A percentile compares a stretch with the other conserved stretches of the same genome.
These are phyloP conservation scores for Dicrurus megarhynchus DNA, from an alignment of 2,113 vertebrate species.

Conservation along the genomic window DNA sequence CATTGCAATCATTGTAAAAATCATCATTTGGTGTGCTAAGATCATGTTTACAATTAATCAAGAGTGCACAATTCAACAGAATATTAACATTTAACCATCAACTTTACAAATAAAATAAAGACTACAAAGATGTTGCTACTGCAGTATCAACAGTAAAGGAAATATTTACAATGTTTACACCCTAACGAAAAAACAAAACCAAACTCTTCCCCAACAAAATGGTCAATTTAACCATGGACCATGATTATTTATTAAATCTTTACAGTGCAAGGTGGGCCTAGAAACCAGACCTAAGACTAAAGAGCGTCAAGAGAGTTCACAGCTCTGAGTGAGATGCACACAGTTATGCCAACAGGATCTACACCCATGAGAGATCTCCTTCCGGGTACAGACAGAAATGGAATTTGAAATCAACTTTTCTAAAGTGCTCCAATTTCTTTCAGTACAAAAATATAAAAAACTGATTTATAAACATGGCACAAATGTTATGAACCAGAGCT, in stretches of 20 bases:
- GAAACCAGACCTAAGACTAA: slow-evolving; percentile 24
- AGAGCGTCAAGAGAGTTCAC: neutral
- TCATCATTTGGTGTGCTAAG: slow-evolving; percentile 65
- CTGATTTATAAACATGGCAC: slow-evolving; percentile 56
- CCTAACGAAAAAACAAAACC: neutral
- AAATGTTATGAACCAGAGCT: neutral
- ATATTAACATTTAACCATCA: slow-evolving; percentile 64
- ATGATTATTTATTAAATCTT: neutral
- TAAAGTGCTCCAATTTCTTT: slow-evolving; percentile 68
- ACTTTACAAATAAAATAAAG: slow-evolving; percentile 70
- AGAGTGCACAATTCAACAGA: slow-evolving; percentile 60
- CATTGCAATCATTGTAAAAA: slow-evolving; percentile 59
- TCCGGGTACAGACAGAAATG: neutral
- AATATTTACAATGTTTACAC: slow-evolving; percentile 60
- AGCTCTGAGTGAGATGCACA: neutral
- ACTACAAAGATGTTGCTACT: slow-evolving; percentile 39
- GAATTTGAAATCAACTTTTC: neutral
- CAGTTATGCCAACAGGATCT: neutral
- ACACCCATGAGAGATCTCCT: neutral
- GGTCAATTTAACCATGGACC: slow-evolving; percentile 16
- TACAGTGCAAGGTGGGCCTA: slow-evolving; percentile 34
- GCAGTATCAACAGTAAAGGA: slow-evolving; percentile 65
- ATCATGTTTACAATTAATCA: slow-evolving; percentile 53
- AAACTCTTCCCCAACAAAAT: neutral
- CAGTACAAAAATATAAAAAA: slow-evolving; percentile 62